These are phyloP conservation scores for Conopomorpha cramerella DNA, from an alignment of 1,140 invertebrate genomes.

Conservation along the genomic window DNA sequence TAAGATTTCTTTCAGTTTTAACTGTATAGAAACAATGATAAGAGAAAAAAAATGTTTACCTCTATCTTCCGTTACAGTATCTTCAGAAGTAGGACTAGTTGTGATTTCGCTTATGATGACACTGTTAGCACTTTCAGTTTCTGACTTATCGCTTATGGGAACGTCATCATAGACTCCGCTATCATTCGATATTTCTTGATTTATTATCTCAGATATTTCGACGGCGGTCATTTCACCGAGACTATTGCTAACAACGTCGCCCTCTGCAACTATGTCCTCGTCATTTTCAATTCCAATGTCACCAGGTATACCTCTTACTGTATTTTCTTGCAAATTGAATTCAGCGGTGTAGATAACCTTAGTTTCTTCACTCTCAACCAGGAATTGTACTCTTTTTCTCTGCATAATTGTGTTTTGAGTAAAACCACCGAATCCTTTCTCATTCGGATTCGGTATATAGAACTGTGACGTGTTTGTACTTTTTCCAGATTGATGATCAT, in stretches of 20 bases:
- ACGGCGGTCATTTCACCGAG: slow-evolving; percentile 10
- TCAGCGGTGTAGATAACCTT: slow-evolving; percentile 49
- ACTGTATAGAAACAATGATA: too few species aligned
- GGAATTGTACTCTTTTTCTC: slow-evolving; percentile 65
- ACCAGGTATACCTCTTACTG: slow-evolving; percentile 10
- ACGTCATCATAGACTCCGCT: slow-evolving; percentile 17
- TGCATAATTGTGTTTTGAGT: slow-evolving; percentile 32
- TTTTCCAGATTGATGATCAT: slow-evolving; percentile 33
- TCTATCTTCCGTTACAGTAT: too few species aligned
- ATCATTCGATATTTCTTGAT: slow-evolving; percentile 6
- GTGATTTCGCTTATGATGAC: too few species aligned
- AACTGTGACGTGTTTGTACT: slow-evolving; percentile 63
- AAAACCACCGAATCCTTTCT: slow-evolving; percentile 13
- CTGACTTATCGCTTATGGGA: slow-evolving; percentile 9
- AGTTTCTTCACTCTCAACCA: slow-evolving; percentile 62
- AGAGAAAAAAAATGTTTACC: too few species aligned
- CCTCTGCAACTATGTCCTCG: slow-evolving; percentile 20
- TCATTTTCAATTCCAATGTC: slow-evolving; percentile 5
- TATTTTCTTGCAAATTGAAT: slow-evolving; percentile 32
- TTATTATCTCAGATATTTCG: slow-evolving; percentile 5
- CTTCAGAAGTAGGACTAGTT: too few species aligned
- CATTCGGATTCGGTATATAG: slow-evolving; percentile 67
- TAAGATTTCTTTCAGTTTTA: too few species aligned
- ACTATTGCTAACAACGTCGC: slow-evolving; percentile 31
- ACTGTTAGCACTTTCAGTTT: not conserved